Evolutionary conservation across 2,113 vertebrate species (phyloP).

Genomic region (human): DNA sequence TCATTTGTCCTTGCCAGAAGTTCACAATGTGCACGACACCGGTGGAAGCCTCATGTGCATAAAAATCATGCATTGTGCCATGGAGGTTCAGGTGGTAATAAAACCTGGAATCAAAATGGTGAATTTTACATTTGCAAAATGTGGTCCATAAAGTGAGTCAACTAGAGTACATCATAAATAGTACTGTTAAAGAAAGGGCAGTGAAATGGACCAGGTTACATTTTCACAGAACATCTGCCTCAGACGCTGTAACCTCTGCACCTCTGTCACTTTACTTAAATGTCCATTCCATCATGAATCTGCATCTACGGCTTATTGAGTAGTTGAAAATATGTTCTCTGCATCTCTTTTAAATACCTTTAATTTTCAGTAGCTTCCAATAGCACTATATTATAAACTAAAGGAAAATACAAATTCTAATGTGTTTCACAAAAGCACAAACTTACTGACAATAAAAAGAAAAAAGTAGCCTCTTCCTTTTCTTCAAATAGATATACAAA

Average conservation of each 20-base stretch:
- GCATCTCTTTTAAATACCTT: not conserved
- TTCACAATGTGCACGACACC: not conserved
- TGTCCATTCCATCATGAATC: not conserved
- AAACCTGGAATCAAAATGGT: not conserved
- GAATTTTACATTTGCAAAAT: constrained; percentile 23
- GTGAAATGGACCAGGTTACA: not conserved
- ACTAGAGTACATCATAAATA: not conserved
- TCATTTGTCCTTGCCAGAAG: not conserved
- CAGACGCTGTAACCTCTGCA: not conserved
- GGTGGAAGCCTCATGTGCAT: not conserved
- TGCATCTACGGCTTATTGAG: not conserved
- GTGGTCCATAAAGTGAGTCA: not conserved
- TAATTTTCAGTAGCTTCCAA: not conserved
- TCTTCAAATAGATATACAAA: constrained; percentile 7
- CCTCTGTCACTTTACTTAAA: constrained; percentile 17
- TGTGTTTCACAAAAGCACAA: not conserved
- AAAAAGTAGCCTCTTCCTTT: not conserved
- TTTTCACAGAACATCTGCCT: constrained; percentile 28
- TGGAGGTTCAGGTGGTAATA: not conserved
- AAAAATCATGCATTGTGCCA: not conserved
- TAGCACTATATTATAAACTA: not conserved
- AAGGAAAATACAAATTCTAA: constrained; percentile 28
- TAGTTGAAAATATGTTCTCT: not conserved
- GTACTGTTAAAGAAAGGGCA: not conserved
- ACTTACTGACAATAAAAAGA: not conserved